These are phyloP conservation scores for Philhelius pedissequus DNA, from an alignment of 2,888 invertebrate species.

Conservation along the genomic window DNA sequence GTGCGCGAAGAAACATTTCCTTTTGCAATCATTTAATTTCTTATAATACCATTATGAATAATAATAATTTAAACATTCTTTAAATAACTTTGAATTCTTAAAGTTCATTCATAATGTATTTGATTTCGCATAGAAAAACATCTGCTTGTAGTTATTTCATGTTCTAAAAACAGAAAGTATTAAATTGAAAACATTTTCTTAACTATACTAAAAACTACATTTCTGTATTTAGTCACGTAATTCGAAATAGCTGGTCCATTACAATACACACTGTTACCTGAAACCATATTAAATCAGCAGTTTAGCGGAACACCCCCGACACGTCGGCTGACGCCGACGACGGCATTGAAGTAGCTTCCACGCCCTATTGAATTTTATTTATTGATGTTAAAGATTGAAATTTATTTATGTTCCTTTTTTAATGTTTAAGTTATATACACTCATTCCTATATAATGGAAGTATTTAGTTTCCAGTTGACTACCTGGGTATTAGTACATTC, in stretches of 20 bases:
- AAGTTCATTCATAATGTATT: too few species aligned
- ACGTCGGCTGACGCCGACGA: too few species aligned
- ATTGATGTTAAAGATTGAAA: neutral
- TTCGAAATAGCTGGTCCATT: neutral
- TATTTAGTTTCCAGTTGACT: neutral
- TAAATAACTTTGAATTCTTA: too few species aligned
- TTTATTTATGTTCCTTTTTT: neutral
- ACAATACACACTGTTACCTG: neutral
- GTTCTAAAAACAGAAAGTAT: neutral
- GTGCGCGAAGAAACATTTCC: too few species aligned
- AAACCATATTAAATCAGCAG: neutral
- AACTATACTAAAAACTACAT: neutral
- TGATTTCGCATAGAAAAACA: neutral
- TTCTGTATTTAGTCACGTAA: neutral
- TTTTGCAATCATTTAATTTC: too few species aligned
- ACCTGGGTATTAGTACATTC: neutral
- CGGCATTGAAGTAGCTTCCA: neutral
- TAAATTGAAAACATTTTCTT: neutral
- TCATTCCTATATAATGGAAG: neutral
- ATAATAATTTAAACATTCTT: too few species aligned
- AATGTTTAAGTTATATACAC: neutral
- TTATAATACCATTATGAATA: too few species aligned
- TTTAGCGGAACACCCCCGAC: neutral
- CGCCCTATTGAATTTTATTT: neutral
- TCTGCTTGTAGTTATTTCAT: neutral